Conservation (phyloP, 1,140 invertebrate species). For the Drosophila ananassae region DNA sequence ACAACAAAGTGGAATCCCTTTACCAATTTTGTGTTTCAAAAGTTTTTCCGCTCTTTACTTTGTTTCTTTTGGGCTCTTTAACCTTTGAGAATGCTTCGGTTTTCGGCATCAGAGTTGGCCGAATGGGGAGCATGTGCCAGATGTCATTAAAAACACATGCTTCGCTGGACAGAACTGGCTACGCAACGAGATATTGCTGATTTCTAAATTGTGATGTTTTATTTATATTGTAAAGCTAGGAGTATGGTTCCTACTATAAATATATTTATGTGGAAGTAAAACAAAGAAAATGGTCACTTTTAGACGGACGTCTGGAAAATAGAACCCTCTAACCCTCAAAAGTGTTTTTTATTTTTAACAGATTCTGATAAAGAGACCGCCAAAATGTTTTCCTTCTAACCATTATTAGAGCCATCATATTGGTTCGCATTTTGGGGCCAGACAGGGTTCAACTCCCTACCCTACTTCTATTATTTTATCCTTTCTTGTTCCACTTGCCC, state of each 20-base stretch:
- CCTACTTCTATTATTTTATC: neutral
- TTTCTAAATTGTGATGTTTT: neutral
- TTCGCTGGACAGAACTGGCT: constrained; percentile 63
- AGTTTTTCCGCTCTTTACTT: constrained; percentile 13
- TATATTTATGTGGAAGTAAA: too few relatives aligned
- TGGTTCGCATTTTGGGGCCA: constrained; percentile 28
- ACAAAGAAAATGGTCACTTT: too few relatives aligned
- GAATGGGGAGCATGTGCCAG: constrained; percentile 21
- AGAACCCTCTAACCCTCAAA: too few relatives aligned
- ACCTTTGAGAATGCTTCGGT: constrained; percentile 32
- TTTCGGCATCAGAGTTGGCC: constrained; percentile 13
- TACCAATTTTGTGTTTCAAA: constrained; percentile 26
- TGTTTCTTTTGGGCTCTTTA: constrained; percentile 13
- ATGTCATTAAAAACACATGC: constrained; percentile 74
- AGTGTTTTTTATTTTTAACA: too few relatives aligned
- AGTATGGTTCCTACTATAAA: too few relatives aligned
- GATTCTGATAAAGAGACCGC: neutral
- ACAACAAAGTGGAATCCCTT: constrained; percentile 29
- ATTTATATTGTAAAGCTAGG: neutral
- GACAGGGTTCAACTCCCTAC: constrained; percentile 2
- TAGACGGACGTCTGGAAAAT: too few relatives aligned
- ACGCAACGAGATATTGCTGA: neutral
- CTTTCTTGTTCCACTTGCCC: neutral
- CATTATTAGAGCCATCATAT: constrained; percentile 18
- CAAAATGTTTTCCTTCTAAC: constrained; percentile 8